Conservation (phyloP, 2,797 vertebrate genomes). For the Microctenopoma stevenorrisi region DNA sequence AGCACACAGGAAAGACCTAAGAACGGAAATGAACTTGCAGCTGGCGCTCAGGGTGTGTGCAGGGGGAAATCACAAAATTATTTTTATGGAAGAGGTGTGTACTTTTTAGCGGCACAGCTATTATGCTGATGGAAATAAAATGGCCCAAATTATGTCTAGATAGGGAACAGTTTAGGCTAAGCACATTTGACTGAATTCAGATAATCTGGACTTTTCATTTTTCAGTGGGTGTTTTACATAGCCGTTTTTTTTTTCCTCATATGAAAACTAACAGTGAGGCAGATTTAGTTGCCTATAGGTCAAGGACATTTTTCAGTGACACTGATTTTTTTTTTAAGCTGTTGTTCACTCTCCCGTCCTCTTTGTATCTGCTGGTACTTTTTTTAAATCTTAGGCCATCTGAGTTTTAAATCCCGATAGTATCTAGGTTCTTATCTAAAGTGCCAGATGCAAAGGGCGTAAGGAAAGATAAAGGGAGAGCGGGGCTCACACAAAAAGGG, state of each 20-base stretch:
- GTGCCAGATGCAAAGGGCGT: slow-evolving; percentile 49
- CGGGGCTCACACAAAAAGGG: too few relatives aligned
- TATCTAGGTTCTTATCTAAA: slow-evolving; percentile 63
- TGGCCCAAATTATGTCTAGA: slow-evolving; percentile 1
- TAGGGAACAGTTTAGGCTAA: slow-evolving; percentile 14
- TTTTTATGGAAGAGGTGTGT: slow-evolving; percentile 33
- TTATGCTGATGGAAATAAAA: slow-evolving; percentile 31
- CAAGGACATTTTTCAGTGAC: slow-evolving; percentile 28
- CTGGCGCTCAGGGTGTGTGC: slow-evolving; percentile 19
- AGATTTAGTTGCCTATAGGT: slow-evolving; percentile 35
- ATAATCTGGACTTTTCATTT: slow-evolving; percentile 14
- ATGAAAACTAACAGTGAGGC: slow-evolving; percentile 9
- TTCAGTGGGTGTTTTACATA: background rate
- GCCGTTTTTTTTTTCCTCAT: slow-evolving; percentile 1
- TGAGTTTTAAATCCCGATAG: slow-evolving; percentile 42
- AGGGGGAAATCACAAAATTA: slow-evolving; percentile 31
- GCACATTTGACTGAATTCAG: slow-evolving; percentile 19
- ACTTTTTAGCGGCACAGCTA: slow-evolving; percentile 22
- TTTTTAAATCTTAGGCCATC: slow-evolving; percentile 41
- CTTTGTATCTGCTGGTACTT: slow-evolving; percentile 6
- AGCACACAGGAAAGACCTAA: slow-evolving; percentile 8
- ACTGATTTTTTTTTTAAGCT: background rate
- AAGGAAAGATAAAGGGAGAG: background rate
- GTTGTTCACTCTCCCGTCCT: slow-evolving; percentile 29
- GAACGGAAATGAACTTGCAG: slow-evolving; percentile 34